phyloP scores from a whole-genome alignment of 1,140 invertebrate species.

The Macrobrachium nipponense region DNA sequence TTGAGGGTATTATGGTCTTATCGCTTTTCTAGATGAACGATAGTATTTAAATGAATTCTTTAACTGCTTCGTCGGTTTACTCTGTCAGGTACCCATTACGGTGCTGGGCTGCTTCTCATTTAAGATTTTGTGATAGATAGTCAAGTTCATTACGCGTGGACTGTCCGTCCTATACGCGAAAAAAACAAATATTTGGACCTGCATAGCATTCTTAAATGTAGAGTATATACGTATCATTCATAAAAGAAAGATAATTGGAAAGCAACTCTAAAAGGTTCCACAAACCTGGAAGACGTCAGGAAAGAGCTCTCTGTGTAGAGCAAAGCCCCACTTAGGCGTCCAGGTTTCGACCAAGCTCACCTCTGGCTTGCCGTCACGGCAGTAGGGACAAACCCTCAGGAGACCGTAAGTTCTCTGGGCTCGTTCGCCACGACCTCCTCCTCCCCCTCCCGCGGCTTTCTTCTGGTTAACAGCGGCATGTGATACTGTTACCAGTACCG shows the following conservation, averaged over 20 bases:
- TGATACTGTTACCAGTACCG: background rate
- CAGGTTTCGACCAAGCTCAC: constrained; percentile 20
- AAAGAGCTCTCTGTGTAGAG: constrained; percentile 7
- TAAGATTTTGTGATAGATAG: background rate
- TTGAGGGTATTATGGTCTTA: background rate
- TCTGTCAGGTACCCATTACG: too few relatives aligned
- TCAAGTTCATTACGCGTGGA: background rate
- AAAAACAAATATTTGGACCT: too few relatives aligned
- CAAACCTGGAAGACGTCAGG: constrained; percentile 39
- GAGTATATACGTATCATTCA: too few relatives aligned
- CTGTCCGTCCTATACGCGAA: too few relatives aligned
- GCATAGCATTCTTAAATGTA: too few relatives aligned
- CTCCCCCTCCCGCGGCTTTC: background rate
- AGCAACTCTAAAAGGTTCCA: too few relatives aligned
- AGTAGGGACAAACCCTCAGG: constrained; percentile 31
- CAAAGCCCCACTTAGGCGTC: background rate
- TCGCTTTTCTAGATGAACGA: background rate
- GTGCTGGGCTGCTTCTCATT: background rate
- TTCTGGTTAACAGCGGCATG: too few relatives aligned
- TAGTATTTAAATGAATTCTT: background rate
- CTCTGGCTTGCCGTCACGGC: constrained; percentile 1
- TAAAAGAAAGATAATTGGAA: too few relatives aligned
- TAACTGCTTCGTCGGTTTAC: too few relatives aligned
- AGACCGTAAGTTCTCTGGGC: background rate
- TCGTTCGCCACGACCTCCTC: background rate